A percentile compares a stretch with the other conserved stretches of the same genome.
Conservation (phyloP, 1,140 invertebrate species). For the Rhyzopertha dominica region DNA sequence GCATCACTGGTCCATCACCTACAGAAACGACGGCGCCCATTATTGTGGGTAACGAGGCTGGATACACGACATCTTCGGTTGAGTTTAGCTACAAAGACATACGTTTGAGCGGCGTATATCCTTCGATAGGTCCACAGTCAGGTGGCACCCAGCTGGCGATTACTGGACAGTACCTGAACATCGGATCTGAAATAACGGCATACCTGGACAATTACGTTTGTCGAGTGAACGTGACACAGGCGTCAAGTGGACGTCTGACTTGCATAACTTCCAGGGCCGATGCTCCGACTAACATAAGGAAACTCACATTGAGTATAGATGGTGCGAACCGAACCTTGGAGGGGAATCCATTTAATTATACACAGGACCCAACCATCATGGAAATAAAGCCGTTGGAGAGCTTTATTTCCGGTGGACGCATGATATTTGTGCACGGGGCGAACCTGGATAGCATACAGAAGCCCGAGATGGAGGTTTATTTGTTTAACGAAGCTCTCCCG, state of each 20-base stretch:
- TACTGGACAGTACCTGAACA: constrained; percentile 86
- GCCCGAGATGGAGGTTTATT: constrained; percentile 81
- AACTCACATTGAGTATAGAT: constrained; percentile 75
- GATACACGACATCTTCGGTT: constrained; percentile 81
- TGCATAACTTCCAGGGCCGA: constrained; percentile 76
- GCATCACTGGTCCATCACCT: constrained; percentile 73
- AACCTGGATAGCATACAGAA: constrained; percentile 88
- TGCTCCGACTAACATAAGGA: constrained; percentile 54
- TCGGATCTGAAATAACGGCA: constrained; percentile 84
- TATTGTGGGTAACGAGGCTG: constrained; percentile 83
- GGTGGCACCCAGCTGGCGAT: constrained; percentile 92
- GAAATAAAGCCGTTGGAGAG: constrained; percentile 85
- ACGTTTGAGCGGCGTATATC: constrained; percentile 72
- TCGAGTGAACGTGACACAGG: constrained; percentile 79
- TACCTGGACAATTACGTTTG: constrained; percentile 86
- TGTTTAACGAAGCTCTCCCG: constrained; percentile 60
- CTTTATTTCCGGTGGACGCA: constrained; percentile 86
- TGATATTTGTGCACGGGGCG: constrained; percentile 88
- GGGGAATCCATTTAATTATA: constrained; percentile 78
- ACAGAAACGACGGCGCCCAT: constrained; percentile 73
- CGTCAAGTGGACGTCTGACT: constrained; percentile 80
- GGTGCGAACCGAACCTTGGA: constrained; percentile 69
- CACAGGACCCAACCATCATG: constrained; percentile 88
- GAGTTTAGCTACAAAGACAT: constrained; percentile 88
- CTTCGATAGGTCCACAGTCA: constrained; percentile 82